Evolutionary conservation across 1,140 invertebrate genomes (phyloP), one percentile per base, ranked within the genome.

Genomic region (Luehdorfia chinensis): DNA sequence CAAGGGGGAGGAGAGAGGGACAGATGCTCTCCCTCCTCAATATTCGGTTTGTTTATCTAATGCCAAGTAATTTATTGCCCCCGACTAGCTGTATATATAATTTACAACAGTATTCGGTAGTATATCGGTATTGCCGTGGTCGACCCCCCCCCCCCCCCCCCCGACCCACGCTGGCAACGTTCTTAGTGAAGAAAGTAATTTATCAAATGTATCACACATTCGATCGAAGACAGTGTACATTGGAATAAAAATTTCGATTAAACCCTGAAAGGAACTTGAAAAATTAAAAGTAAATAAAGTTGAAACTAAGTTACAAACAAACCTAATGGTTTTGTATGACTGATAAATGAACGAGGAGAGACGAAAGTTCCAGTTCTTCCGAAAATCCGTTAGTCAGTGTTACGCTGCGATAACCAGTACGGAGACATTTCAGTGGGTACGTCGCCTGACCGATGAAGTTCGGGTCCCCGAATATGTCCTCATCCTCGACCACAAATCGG

Each of bases 391-490:
- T 99, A 60, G 92, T 94, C 27, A 99, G 84, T 7, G 94, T 93
- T 11, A 99, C 92, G 78, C 96, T 97, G 43, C 98, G 90, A 80
- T 95, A 99, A 3, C 98, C 98, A 54, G 91, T 91, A 49, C 93
- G 88, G 14, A 95, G 78, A 66, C 93, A 94, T 33, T 88, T 89
- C 1, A 94, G 89, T 0, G 97, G 95, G 88, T 93, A 99, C 18
- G 96, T 96, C 18, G 96, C 96, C 88, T 99, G 98, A 2, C 97
- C 98, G 54, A 99, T 94, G 70, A 99, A 98, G 87, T 98, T 97
- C 5, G 95, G 94, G 66, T 99, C 98, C 1, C 97, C 97, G 88
- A 99, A 99, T 88, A 98, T 96, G 79, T 99, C 98, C 84, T 98
- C 97, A 80, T 99, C 98, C 78, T 97, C 94, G 0, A 99, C 96